A percentile compares a stretch with the other conserved stretches of the same genome.
These are phyloP conservation scores for Oryzias melastigma DNA, from an alignment of 2,113 vertebrate species.

Conservation along the genomic window DNA sequence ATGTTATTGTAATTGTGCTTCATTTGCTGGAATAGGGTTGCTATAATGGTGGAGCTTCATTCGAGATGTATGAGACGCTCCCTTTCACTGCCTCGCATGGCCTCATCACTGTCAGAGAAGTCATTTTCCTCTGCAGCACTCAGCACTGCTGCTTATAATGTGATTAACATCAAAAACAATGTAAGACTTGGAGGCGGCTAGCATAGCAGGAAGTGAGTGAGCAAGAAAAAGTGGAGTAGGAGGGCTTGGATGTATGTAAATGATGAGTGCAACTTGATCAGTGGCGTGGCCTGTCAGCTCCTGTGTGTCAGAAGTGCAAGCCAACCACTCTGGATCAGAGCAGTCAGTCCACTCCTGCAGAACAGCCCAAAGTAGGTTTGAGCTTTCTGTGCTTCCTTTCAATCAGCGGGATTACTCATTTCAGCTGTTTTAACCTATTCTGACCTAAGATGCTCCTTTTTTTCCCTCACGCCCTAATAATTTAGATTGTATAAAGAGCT, in stretches of 20 bases:
- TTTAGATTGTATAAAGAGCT: not conserved
- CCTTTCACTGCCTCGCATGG: conserved; percentile 43
- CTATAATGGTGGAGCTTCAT: conserved; percentile 62
- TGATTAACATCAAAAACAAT: conserved; percentile 60
- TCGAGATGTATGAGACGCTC: conserved; percentile 54
- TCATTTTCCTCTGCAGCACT: conserved; percentile 15
- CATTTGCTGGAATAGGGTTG: conserved; percentile 67
- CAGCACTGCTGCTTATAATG: conserved; percentile 45
- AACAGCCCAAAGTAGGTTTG: conserved; percentile 1
- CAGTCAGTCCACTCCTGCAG: conserved; percentile 13
- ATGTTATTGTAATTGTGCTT: conserved; percentile 68
- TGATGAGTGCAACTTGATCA: conserved; percentile 34
- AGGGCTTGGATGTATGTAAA: conserved; percentile 10
- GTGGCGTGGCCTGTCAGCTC: conserved; percentile 44
- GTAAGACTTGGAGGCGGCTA: conserved; percentile 22
- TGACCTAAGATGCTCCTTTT: not conserved
- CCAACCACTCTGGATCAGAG: conserved; percentile 20
- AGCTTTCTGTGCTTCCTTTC: conserved; percentile 5
- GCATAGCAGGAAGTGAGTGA: conserved; percentile 34
- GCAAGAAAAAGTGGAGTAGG: conserved; percentile 12
- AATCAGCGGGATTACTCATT: conserved; percentile 14
- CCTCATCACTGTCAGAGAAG: conserved; percentile 47
- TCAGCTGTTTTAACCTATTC: conserved; percentile 21
- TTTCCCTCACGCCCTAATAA: not conserved
- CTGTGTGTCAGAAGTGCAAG: conserved; percentile 34